These are phyloP conservation scores for Phania funesta DNA, from an alignment of 2,888 invertebrate species.

Conservation along the genomic window DNA sequence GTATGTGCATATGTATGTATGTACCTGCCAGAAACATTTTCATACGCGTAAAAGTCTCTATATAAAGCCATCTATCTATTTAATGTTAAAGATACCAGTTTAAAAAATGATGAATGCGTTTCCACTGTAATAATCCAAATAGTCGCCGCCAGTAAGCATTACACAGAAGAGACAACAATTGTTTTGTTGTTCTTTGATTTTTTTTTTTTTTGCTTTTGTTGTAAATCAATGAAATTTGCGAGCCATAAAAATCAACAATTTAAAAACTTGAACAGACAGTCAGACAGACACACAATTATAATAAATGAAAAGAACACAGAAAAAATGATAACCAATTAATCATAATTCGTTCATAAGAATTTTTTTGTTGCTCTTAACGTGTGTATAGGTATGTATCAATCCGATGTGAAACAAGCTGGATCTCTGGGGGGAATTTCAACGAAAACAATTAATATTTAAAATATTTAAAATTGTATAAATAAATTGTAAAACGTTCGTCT, in stretches of 20 bases:
- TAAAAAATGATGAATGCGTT: constrained; percentile 42
- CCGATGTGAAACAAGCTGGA: too few species aligned
- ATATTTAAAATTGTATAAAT: too few species aligned
- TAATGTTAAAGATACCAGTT: constrained; percentile 11
- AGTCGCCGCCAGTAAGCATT: constrained; percentile 16
- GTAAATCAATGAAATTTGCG: constrained; percentile 35
- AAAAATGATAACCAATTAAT: constrained; percentile 48
- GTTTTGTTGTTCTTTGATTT: neutral
- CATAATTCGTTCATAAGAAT: constrained; percentile 27
- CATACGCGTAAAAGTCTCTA: neutral
- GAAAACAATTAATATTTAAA: too few species aligned
- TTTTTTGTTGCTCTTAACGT: constrained; percentile 9
- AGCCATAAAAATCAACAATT: constrained; percentile 10
- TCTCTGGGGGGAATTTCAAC: too few species aligned
- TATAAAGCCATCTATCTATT: constrained; percentile 13
- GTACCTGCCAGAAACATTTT: neutral
- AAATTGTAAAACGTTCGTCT: too few species aligned
- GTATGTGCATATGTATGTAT: neutral
- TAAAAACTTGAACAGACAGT: neutral
- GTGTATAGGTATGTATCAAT: too few species aligned
- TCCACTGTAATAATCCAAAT: constrained; percentile 23
- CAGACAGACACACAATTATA: constrained; percentile 10
- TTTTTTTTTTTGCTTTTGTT: constrained; percentile 14
- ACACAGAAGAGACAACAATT: neutral
- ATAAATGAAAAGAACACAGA: neutral